Evolutionary conservation across 2,888 invertebrate species (phyloP).

Genomic region (Yponomeuta malinellus): DNA sequence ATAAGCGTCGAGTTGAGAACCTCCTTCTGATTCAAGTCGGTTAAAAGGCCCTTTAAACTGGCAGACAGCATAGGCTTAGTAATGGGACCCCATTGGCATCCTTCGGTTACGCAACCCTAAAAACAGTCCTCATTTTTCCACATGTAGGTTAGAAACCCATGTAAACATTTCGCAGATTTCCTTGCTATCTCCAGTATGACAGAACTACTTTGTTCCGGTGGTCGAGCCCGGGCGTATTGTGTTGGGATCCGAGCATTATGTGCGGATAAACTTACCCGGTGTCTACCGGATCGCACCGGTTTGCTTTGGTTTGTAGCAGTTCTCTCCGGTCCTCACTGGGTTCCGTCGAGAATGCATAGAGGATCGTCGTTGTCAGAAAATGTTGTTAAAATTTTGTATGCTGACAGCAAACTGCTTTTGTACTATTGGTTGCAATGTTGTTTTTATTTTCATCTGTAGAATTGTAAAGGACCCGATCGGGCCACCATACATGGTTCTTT

Average conservation of each 20-base stretch:
- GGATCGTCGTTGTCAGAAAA: neutral
- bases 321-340: neutral
- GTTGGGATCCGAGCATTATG: neutral
- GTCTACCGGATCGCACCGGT: neutral
- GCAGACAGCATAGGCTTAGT: too few relatives aligned
- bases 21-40: too few relatives aligned
- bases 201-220: neutral
- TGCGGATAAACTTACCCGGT: neutral
- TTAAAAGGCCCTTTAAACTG: too few relatives aligned
- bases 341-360: neutral
- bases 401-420: neutral
- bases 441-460: too few relatives aligned
- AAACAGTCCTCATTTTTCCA: neutral
- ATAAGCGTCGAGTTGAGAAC: too few relatives aligned
- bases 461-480: too few relatives aligned
- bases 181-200: neutral
- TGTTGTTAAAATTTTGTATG: neutral
- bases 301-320: neutral
- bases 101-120: neutral
- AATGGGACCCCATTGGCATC: too few relatives aligned
- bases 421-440: too few relatives aligned
- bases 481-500: too few relatives aligned
- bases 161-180: neutral
- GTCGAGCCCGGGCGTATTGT: neutral
- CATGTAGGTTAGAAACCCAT: neutral